Base-by-base conservation (phyloP, 2,888 invertebrate species). In the Parnassius glacialis region DNA sequence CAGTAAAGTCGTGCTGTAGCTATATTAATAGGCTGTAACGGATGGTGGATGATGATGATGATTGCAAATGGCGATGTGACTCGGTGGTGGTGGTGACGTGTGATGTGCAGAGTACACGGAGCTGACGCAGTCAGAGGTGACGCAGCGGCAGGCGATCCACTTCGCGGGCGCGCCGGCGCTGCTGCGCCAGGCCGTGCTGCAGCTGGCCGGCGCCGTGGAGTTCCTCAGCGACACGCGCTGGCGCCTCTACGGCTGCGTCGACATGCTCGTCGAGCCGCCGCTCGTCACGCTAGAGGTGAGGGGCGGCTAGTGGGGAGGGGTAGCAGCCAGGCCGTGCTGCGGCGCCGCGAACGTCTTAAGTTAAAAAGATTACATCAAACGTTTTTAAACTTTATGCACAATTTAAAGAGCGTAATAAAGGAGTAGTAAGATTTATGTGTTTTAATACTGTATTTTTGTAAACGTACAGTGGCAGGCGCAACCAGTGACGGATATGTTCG, bases 401-500 rank as follows among this genome's bases (percentile, higher is more conserved):
- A 7, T 7, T 7, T 34, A 34, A 34, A 34, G 34, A 34, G 7
- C 5, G 7, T 34, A 34, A 34, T 34, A 34, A 7, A 34, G 7
- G 34, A 34, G 34, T 3, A 7, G 7, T 34, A 34, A 34, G 34
- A 5, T 7, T 34, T 0, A 34, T 7, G 7, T 34, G 34, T 34
- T 34, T 34, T 5, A 34, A 7, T 34, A 34, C 34, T 34, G 34
- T 34, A 34, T 34, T 34, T 25, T 34, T 34, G 34, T 34, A 5
- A 34, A 3, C 51, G 73, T 16, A 61, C 87, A 96, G 94, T 99
- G 99, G 99, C 92, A 95, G 52, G 97, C 98, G 9, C 97, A 96
- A 78, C 98, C 99, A 0, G 96, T 98, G 53, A 96, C 97, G 78
- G 99, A 99, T 87, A 99, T 99, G 98, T 99, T 96, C 87, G 99